Evolutionary conservation across 2,888 invertebrate species (phyloP), one percentile per base, ranked within the genome.

Genomic region (Drosophila vallismaia): DNA sequence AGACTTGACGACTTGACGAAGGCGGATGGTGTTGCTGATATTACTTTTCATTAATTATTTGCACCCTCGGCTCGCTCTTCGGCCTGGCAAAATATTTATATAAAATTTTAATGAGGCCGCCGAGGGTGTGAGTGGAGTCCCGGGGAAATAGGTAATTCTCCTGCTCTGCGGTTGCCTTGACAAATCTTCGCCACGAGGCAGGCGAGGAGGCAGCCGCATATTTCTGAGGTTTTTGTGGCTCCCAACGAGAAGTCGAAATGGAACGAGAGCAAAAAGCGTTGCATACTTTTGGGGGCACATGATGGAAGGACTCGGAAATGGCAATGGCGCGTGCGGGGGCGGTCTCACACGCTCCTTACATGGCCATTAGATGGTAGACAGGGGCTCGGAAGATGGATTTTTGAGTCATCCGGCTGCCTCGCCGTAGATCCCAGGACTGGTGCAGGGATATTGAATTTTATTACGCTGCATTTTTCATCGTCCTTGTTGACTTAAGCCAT

Each of bases 21-120:
- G 78, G 28, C 63, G 29, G 45, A 28, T 48, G 67, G 67, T 66
- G 60, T 57, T 49, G 44, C 55, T 71, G 60, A 77, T 80, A 80
- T 84, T 80, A 84, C 78, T 78, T 77, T 67, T 71, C 84, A 87
- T 84, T 84, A 82, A 87, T 87, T 79, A 84, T 87, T 85, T 70
- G 71, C 63, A 69, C 57, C 56, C 56, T 31, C 44, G 33, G n/a
- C 57, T 57, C 40, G 29, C 26, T 36, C 31, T 44, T 46, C 50
- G 45, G 50, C 49, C 49, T 49, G 19, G 12, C 68, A 71, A 51
- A 70, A 79, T 77, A 82, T 87, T 78, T 75, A 75, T 82, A 74
- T 77, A 55, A 71, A 82, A 83, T 79, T 83, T 75, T 86, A 86
- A 79, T 87, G 83, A 79, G 86, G 31, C 64, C n/a, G 36, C 36